Conservation (phyloP, 1,140 invertebrate species). For the Platorchestia sp. region DNA sequence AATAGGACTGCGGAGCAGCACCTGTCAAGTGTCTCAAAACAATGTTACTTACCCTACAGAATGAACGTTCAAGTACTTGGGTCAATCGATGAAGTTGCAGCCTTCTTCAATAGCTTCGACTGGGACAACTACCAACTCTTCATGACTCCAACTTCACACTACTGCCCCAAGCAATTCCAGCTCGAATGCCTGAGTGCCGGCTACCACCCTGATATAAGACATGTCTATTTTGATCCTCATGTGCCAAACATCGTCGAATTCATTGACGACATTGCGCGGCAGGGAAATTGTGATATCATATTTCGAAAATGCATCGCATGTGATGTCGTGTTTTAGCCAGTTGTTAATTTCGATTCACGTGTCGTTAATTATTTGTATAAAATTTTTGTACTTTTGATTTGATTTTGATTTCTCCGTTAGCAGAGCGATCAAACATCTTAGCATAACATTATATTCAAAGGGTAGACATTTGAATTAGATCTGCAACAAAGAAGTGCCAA, state of each 20-base stretch:
- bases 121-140: slow-evolving; percentile 1
- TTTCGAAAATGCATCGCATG: slow-evolving; percentile 1
- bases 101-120: slow-evolving; percentile 7
- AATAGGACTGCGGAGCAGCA: too few relatives aligned
- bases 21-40: too few relatives aligned
- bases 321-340: neutral
- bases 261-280: neutral
- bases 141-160: neutral
- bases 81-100: neutral
- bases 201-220: neutral
- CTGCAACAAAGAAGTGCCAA: too few relatives aligned
- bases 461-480: too few relatives aligned
- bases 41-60: neutral
- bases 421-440: too few relatives aligned
- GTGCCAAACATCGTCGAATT: neutral
- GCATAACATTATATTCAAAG: too few relatives aligned
- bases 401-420: too few relatives aligned
- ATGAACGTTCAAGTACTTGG: neutral
- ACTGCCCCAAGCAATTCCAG: neutral
- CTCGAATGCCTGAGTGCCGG: neutral
- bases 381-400: too few relatives aligned
- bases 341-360: too few relatives aligned
- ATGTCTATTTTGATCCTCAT: neutral
- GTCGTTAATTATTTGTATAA: too few relatives aligned
- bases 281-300: neutral